Conservation (phyloP, 1,140 invertebrate genomes). For the Bombus breviceps region DNA sequence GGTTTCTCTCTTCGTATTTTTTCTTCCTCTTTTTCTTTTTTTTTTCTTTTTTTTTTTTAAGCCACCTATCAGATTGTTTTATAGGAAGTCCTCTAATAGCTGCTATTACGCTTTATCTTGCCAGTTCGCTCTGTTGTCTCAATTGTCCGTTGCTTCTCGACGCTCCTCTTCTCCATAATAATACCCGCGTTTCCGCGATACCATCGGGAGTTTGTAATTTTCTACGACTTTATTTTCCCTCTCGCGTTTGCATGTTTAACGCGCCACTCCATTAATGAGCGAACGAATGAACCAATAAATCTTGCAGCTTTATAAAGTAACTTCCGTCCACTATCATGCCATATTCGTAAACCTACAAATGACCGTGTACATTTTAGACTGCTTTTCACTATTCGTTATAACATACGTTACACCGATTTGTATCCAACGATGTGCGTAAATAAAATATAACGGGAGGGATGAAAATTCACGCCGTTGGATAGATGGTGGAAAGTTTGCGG, state of each 20-base stretch:
- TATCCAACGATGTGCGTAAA: too few relatives aligned
- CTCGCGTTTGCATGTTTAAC: slow-evolving; percentile 10
- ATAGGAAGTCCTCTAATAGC: slow-evolving; percentile 17
- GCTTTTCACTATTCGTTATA: neutral
- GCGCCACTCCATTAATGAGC: slow-evolving; percentile 10
- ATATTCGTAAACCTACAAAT: neutral
- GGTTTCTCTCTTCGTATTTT: neutral
- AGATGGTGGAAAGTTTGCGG: neutral
- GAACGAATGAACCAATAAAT: slow-evolving; percentile 20
- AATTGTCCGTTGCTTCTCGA: slow-evolving; percentile 4
- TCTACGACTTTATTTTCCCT: slow-evolving; percentile 22
- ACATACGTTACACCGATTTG: neutral
- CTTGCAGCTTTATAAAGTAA: neutral
- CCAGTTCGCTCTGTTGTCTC: slow-evolving; percentile 14
- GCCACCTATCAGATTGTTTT: slow-evolving; percentile 11
- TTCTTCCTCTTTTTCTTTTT: too few relatives aligned
- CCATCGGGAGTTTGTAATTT: slow-evolving; percentile 25
- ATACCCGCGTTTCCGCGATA: slow-evolving; percentile 11
- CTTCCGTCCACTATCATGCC: neutral
- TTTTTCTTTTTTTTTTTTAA: neutral
- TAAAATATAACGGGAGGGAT: neutral
- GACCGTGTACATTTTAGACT: neutral
- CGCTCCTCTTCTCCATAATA: slow-evolving; percentile 1
- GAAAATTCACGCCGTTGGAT: neutral
- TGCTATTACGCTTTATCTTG: slow-evolving; percentile 21